Conservation (phyloP, 2,888 invertebrate genomes). For the Lamellibrachia satsuma region DNA sequence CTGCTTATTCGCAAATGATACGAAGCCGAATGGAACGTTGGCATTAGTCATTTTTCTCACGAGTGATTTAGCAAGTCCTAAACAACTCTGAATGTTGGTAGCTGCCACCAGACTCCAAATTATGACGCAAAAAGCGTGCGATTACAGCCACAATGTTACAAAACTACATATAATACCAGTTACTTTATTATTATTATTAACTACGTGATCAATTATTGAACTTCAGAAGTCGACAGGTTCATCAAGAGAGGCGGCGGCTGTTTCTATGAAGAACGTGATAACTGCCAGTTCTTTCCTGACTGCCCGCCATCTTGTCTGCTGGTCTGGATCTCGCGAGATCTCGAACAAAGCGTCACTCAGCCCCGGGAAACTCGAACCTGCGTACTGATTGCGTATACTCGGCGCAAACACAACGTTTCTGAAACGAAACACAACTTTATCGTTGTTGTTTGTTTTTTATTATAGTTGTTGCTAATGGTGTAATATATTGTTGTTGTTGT, state of each 20-base stretch:
- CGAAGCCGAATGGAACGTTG: too few relatives aligned
- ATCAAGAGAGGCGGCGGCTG: conserved; percentile 22
- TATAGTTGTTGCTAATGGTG: too few relatives aligned
- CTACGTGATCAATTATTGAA: background rate
- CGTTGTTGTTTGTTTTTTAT: background rate
- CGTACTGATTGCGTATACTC: conserved; percentile 51
- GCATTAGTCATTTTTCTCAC: too few relatives aligned
- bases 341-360: conserved; percentile 54
- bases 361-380: conserved; percentile 58
- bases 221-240: background rate
- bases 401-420: conserved; percentile 62
- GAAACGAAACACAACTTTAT: conserved; percentile 20
- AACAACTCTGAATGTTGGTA: too few relatives aligned
- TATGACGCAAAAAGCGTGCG: too few relatives aligned
- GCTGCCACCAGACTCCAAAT: too few relatives aligned
- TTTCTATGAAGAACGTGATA: conserved; percentile 28
- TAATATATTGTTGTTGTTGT: too few relatives aligned
- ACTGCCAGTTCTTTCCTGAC: conserved; percentile 29
- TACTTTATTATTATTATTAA: too few relatives aligned
- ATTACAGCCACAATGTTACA: too few relatives aligned
- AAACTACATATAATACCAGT: too few relatives aligned
- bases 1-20: too few relatives aligned
- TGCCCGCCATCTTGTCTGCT: conserved; percentile 28
- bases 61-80: too few relatives aligned
- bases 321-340: conserved; percentile 40